Evolutionary conservation across 2,888 invertebrate species (phyloP).

Genomic region (Scaptodrosophila latifasciaeformis): DNA sequence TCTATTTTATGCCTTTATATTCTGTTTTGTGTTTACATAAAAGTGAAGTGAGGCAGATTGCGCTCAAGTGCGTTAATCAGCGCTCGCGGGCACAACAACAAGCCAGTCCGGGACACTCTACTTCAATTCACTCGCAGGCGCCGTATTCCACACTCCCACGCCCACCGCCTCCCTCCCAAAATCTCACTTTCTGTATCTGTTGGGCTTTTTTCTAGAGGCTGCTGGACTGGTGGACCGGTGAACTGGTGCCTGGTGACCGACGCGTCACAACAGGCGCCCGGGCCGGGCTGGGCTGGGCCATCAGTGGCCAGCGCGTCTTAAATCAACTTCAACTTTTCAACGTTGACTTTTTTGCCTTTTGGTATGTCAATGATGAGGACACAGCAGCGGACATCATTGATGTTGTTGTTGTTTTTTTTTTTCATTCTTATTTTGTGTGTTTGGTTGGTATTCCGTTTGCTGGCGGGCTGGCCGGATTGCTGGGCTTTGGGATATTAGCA

Average conservation of each 20-base stretch:
- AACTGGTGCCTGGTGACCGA: neutral
- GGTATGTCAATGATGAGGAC: too few species aligned
- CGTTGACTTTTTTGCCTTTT: constrained; percentile 50
- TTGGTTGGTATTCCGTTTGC: constrained; percentile 18
- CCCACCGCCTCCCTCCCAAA: too few species aligned
- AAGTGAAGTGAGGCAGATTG: constrained; percentile 69
- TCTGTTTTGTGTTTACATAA: constrained; percentile 68
- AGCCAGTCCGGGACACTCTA: neutral
- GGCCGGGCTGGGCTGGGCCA: neutral
- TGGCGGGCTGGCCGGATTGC: constrained; percentile 51
- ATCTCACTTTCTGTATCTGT: too few species aligned
- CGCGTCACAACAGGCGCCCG: neutral
- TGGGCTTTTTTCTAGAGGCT: too few species aligned
- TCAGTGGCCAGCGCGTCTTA: constrained; percentile 28
- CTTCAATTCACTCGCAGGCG: too few species aligned
- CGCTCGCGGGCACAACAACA: constrained; percentile 46
- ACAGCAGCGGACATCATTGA: too few species aligned
- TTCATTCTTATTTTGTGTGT: neutral
- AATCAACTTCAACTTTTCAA: constrained; percentile 46
- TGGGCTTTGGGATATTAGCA: too few species aligned
- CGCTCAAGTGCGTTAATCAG: constrained; percentile 70
- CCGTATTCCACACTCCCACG: too few species aligned
- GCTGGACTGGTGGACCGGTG: too few species aligned
- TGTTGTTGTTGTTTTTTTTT: neutral
- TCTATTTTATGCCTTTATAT: constrained; percentile 68